phyloP scores from a whole-genome alignment of 2,888 invertebrate genomes.

The Lycophotia porphyrea region DNA sequence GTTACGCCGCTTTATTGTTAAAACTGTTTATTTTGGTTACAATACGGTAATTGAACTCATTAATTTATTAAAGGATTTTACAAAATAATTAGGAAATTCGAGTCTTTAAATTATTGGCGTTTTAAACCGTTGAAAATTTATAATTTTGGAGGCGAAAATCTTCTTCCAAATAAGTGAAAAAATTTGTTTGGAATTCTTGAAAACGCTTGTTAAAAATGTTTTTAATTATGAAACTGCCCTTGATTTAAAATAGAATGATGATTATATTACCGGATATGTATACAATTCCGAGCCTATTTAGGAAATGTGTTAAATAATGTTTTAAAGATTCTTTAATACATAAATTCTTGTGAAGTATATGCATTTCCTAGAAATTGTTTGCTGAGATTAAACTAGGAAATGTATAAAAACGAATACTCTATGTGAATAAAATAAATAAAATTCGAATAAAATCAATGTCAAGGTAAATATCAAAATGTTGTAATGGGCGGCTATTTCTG shows the following conservation, averaged over 20 bases:
- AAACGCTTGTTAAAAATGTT: conserved; percentile 10
- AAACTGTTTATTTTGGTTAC: conserved; percentile 60
- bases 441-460: no score
- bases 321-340: no score
- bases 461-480: no score
- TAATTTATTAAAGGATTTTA: conserved; percentile 37
- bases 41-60: conserved; percentile 41
- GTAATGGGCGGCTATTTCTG: no score
- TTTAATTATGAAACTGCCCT: background rate
- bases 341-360: no score
- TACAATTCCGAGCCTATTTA: no score
- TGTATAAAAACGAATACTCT: no score
- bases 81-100: conserved; percentile 53
- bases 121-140: conserved; percentile 21
- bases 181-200: conserved; percentile 7
- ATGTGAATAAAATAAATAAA: no score
- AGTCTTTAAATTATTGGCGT: conserved; percentile 35
- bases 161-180: conserved; percentile 16
- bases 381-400: no score
- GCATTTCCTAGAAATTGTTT: no score
- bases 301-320: no score
- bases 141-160: conserved; percentile 10
- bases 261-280: no score
- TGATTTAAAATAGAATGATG: background rate
- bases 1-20: conserved; percentile 57